These are phyloP conservation scores for Drosophila ironensis DNA, from an alignment of 1,140 invertebrate genomes.

Conservation along the genomic window DNA sequence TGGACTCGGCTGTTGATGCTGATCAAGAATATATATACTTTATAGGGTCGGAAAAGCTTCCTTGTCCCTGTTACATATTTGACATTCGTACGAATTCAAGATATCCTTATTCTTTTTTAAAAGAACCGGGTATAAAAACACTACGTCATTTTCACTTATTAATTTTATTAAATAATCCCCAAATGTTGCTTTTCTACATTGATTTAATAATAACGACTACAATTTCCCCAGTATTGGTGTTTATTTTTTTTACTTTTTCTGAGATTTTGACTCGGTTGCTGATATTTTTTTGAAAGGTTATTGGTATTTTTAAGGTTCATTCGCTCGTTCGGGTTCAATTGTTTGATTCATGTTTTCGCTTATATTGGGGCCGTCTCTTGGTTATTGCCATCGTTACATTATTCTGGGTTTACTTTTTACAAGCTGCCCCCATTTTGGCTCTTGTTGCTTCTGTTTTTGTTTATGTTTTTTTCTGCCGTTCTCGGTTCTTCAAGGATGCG, in stretches of 20 bases:
- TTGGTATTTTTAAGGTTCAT: constrained; percentile 1
- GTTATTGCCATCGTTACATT: constrained; percentile 33
- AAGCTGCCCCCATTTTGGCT: constrained; percentile 34
- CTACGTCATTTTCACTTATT: constrained; percentile 36
- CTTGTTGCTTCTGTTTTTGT: constrained; percentile 12
- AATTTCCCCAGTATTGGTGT: constrained; percentile 43
- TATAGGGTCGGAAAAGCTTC: too few relatives aligned
- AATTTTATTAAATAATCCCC: constrained; percentile 60
- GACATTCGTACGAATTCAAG: neutral
- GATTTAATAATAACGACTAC: constrained; percentile 51
- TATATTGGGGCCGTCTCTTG: constrained; percentile 44
- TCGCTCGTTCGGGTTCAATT: constrained; percentile 20
- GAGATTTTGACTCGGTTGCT: constrained; percentile 32
- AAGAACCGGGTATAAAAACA: neutral
- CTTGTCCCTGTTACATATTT: too few relatives aligned
- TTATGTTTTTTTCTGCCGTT: neutral
- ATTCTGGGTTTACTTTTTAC: constrained; percentile 26
- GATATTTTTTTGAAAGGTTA: constrained; percentile 31
- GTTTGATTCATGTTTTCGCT: constrained; percentile 29
- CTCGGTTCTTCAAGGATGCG: constrained; percentile 14
- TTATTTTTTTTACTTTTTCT: constrained; percentile 7
- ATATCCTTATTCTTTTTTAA: neutral
- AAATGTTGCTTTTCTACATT: constrained; percentile 47
- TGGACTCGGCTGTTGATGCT: too few relatives aligned
- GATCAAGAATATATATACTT: too few relatives aligned